Conservation (phyloP, 1,140 invertebrate species). For the Drosophila grimshawi region DNA sequence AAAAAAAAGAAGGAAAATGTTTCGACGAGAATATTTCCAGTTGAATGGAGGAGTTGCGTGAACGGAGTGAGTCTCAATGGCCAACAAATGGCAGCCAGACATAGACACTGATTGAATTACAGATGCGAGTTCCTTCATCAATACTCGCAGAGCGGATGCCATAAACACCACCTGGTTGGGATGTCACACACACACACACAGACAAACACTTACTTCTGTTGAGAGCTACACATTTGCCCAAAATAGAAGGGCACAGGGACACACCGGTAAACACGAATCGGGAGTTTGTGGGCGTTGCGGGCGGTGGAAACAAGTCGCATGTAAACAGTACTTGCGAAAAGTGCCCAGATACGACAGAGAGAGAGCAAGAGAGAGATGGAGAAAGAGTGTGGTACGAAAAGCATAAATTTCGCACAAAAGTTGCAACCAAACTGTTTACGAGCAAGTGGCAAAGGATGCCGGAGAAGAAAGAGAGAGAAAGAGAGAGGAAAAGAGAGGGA, state of each 20-base stretch:
- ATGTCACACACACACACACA: conserved; percentile 41
- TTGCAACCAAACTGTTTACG: conserved; percentile 83
- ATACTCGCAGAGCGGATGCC: conserved; percentile 82
- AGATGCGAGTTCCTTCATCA: conserved; percentile 84
- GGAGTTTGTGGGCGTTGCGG: conserved; percentile 1
- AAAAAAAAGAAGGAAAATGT: conserved; percentile 46
- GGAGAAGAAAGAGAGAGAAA: background rate
- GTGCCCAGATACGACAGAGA: conserved; percentile 65
- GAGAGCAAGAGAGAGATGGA: background rate
- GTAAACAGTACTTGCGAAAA: conserved; percentile 70
- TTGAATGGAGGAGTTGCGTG: conserved; percentile 66
- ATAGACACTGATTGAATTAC: conserved; percentile 83
- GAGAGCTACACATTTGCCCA: conserved; percentile 52
- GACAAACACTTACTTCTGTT: background rate
- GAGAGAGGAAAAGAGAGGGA: too few relatives aligned
- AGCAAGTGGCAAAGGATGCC: conserved; percentile 35
- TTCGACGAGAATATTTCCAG: conserved; percentile 67
- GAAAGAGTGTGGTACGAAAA: conserved; percentile 50
- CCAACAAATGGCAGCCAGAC: conserved; percentile 72
- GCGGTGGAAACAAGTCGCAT: conserved; percentile 52
- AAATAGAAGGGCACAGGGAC: conserved; percentile 32
- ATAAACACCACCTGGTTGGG: conserved; percentile 82
- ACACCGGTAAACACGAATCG: conserved; percentile 5
- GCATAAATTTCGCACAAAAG: conserved; percentile 83
- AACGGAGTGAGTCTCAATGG: conserved; percentile 54